Conservation (phyloP, 2,888 invertebrate genomes). For the Leptopilina myrica region DNA sequence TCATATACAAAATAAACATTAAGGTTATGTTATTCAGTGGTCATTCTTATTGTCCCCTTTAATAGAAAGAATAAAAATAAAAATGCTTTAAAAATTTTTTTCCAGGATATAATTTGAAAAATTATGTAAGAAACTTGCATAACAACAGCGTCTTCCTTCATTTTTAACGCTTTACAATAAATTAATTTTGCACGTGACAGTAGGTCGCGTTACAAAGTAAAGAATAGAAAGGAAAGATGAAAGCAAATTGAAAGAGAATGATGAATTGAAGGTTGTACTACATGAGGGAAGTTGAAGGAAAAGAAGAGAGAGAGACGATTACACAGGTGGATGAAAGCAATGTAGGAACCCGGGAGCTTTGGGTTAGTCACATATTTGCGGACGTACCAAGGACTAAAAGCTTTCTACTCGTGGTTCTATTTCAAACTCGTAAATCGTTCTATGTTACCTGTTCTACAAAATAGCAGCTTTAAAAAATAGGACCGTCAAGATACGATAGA, state of each 20-base stretch:
- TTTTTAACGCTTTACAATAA: too few relatives aligned
- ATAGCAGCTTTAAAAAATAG: constrained; percentile 48
- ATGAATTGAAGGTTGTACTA: constrained; percentile 25
- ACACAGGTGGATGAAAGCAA: constrained; percentile 65
- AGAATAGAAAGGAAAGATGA: constrained; percentile 41
- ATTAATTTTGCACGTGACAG: too few relatives aligned
- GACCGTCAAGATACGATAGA: constrained; percentile 2
- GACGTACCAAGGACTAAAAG: constrained; percentile 68
- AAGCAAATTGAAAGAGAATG: constrained; percentile 18
- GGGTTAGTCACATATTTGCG: constrained; percentile 71
- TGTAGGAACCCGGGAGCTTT: constrained; percentile 55
- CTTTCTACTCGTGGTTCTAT: constrained; percentile 66
- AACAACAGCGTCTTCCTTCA: too few relatives aligned
- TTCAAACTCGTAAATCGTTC: constrained; percentile 67
- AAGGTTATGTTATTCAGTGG: too few relatives aligned
- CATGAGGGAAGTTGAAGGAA: constrained; percentile 42
- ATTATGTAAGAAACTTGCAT: too few relatives aligned
- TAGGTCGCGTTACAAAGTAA: too few relatives aligned
- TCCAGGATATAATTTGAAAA: too few relatives aligned
- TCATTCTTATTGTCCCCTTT: too few relatives aligned
- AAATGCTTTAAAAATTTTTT: too few relatives aligned
- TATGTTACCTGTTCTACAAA: constrained; percentile 61
- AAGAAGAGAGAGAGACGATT: constrained; percentile 57
- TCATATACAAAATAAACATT: too few relatives aligned
- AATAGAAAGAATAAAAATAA: too few relatives aligned